phyloP scores from a whole-genome alignment of 2,797 vertebrate species.

The Odontamblyopus lacepedii region DNA sequence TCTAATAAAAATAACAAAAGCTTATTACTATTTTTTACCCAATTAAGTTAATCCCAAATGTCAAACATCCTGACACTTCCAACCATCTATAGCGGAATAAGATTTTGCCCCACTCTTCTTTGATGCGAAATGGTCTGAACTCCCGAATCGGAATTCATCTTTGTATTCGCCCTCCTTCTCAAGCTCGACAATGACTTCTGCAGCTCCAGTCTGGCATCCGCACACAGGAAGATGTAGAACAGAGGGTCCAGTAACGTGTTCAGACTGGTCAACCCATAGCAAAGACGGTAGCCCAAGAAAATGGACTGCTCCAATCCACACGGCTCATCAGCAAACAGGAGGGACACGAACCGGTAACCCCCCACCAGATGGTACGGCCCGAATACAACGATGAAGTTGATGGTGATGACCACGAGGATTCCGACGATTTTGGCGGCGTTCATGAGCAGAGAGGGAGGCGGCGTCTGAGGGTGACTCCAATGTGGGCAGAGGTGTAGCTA shows the following conservation, averaged over 20 bases:
- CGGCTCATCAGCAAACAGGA: conserved; percentile 68
- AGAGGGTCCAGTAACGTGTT: conserved; percentile 82
- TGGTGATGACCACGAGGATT: conserved; percentile 77
- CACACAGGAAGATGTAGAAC: conserved; percentile 82
- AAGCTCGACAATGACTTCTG: conserved; percentile 73
- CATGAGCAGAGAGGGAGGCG: conserved; percentile 73
- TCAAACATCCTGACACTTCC: neutral
- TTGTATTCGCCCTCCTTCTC: conserved; percentile 35
- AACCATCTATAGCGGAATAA: conserved; percentile 24
- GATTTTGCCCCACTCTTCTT: conserved; percentile 32
- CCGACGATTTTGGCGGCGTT: conserved; percentile 76
- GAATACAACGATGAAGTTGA: conserved; percentile 80
- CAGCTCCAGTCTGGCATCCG: conserved; percentile 75
- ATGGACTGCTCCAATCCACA: conserved; percentile 73
- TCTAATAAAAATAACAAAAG: neutral
- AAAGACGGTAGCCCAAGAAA: conserved; percentile 75
- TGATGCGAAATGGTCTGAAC: conserved; percentile 25
- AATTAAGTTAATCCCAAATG: neutral
- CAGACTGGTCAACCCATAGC: conserved; percentile 80
- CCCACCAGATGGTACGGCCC: conserved; percentile 82
- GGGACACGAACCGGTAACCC: conserved; percentile 74
- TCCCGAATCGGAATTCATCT: conserved; percentile 39
- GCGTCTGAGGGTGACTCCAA: conserved; percentile 72
- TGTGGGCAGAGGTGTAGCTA: conserved; percentile 80
- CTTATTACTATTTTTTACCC: neutral